Base-by-base conservation (phyloP, 2,888 invertebrate species). In the Macrosoma leucophasiata region DNA sequence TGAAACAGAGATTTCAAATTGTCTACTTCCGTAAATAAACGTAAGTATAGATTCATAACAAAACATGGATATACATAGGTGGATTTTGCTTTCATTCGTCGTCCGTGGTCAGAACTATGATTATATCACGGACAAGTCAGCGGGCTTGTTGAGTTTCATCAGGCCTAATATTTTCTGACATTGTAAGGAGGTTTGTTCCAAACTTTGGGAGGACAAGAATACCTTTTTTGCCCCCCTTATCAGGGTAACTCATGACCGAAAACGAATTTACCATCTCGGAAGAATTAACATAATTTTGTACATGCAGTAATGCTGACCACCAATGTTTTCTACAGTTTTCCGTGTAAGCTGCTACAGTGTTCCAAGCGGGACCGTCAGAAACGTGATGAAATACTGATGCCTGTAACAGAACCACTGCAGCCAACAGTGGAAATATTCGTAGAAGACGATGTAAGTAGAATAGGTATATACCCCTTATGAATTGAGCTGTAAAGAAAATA, bases 221-320 rank as follows among this genome's bases (percentile, higher is more conserved):
- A n/a, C n/a, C n/a, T n/a, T n/a, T n/a, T n/a, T n/a, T 8, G 6
- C 18, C 18, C 18, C 5, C 6, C 18, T 5, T 8, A 18, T 18
- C 6, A 18, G 8, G 8, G 18, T 18, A 18, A 7, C 8, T 18
- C 5, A 18, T 7, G 5, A 18, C 5, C 8, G 8, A 22, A 4
- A 18, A 13, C 29, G 33, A 11, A 57, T 58, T 57, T 50, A 64
- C 71, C 13, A 61, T 41, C 17, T 51, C 39, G 3, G 48, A n/a
- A 7, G 55, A 43, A 25, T 72, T 70, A 2, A 73, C 65, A 44
- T 78, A 85, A 43, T 86, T 87, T 46, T 86, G 85, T 3, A 86
- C 54, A 49, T 85, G 84, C 1, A 86, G 54, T 8, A 86, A 30
- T 0, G 68, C 57, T 1, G 72, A 39, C 87, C 87, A 87, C 86